A percentile compares a stretch with the other conserved stretches of the same genome.
Evolutionary conservation across 2,113 vertebrate species (phyloP).

Genomic region (Chitala chitala): DNA sequence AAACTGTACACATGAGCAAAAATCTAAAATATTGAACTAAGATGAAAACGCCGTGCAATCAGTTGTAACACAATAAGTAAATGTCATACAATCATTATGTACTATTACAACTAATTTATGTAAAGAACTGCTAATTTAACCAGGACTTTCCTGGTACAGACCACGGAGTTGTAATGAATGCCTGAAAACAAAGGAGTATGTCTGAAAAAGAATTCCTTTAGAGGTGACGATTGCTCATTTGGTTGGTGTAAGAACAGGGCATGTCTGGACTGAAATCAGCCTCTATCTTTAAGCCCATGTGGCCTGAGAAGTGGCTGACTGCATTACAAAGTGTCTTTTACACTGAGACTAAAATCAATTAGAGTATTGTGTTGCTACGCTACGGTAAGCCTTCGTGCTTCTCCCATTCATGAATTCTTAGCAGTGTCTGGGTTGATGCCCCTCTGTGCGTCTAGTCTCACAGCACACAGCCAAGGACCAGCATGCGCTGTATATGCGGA

Average conservation of each 20-base stretch:
- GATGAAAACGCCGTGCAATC: too few species aligned
- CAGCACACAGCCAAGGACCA: too few species aligned
- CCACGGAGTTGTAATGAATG: not conserved
- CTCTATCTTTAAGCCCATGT: not conserved
- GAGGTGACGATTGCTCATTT: too few species aligned
- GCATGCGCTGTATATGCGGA: too few species aligned
- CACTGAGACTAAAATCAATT: too few species aligned
- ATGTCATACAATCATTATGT: too few species aligned
- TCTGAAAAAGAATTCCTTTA: not conserved
- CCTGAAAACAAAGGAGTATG: not conserved
- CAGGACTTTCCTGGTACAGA: not conserved
- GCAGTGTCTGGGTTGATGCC: too few species aligned
- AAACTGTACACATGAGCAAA: not conserved
- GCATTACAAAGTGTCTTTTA: not conserved
- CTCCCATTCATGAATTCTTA: too few species aligned
- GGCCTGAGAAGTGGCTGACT: not conserved
- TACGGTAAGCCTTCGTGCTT: too few species aligned
- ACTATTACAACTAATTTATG: slow-evolving; percentile 20
- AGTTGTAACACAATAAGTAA: slow-evolving; percentile 19
- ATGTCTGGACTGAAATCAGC: too few species aligned
- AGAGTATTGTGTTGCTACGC: too few species aligned
- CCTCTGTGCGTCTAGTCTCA: too few species aligned
- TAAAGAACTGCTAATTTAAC: slow-evolving; percentile 28
- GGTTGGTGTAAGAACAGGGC: not conserved
- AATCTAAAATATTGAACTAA: not conserved